Evolutionary conservation across 2,888 invertebrate genomes (phyloP).

Genomic region (Platycheirus rosarum): DNA sequence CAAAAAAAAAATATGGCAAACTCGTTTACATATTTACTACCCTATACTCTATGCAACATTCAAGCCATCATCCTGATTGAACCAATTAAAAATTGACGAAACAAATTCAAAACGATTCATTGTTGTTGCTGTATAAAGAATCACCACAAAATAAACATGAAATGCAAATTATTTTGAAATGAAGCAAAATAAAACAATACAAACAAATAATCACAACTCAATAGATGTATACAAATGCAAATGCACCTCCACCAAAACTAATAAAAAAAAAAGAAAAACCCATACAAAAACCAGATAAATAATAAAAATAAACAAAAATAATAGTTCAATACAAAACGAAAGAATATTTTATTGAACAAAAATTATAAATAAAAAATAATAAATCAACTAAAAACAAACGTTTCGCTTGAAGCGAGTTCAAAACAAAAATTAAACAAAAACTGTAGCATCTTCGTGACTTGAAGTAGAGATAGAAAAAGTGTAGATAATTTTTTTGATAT

Average conservation of each 20-base stretch:
- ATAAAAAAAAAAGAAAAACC: slow-evolving; percentile 1
- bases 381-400: slow-evolving; percentile 22
- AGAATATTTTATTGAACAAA: slow-evolving; percentile 29
- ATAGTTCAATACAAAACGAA: slow-evolving; percentile 4
- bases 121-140: background rate
- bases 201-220: background rate
- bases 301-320: background rate
- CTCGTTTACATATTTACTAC: too few species aligned
- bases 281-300: background rate
- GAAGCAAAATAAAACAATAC: background rate
- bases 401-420: slow-evolving; percentile 11
- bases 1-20: too few species aligned
- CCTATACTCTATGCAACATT: background rate
- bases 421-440: slow-evolving; percentile 25
- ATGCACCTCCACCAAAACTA: slow-evolving; percentile 20
- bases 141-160: slow-evolving; percentile 25
- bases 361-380: slow-evolving; percentile 59
- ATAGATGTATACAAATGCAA: background rate
- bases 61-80: background rate
- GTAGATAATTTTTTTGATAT: background rate
- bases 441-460: slow-evolving; percentile 63
- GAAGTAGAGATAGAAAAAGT: slow-evolving; percentile 38
- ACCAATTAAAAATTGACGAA: slow-evolving; percentile 21
- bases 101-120: background rate
- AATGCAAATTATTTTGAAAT: slow-evolving; percentile 26